Conservation (phyloP, 1,140 invertebrate species). For the Zaprionus davidi region DNA sequence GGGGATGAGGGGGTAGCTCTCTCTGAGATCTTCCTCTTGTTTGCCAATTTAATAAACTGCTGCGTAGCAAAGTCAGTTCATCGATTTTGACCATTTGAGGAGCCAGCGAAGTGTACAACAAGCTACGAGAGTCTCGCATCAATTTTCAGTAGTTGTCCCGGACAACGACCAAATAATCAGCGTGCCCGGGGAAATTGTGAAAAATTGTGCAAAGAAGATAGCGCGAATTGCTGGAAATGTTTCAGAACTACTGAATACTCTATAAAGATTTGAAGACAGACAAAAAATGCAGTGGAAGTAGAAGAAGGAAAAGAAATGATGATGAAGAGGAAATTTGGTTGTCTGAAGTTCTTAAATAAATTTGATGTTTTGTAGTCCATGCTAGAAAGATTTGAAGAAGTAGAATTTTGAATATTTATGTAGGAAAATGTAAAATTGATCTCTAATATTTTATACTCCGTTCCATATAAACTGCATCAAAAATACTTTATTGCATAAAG, state of each 20-base stretch:
- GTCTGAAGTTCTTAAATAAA: too few species aligned
- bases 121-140: constrained; percentile 50
- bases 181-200: constrained; percentile 53
- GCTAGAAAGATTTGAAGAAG: too few species aligned
- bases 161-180: constrained; percentile 71
- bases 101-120: constrained; percentile 42
- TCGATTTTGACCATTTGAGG: constrained; percentile 55
- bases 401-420: too few species aligned
- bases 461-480: too few species aligned
- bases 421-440: too few species aligned
- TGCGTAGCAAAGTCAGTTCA: constrained; percentile 22
- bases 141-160: constrained; percentile 77
- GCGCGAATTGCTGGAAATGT: background rate
- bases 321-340: too few species aligned
- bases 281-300: background rate
- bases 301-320: background rate
- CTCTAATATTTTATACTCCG: too few species aligned
- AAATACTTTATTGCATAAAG: too few species aligned
- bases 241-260: background rate
- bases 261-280: background rate
- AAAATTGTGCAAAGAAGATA: constrained; percentile 40
- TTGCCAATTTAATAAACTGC: constrained; percentile 72
- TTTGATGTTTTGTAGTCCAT: too few species aligned
- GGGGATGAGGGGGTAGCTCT: background rate
- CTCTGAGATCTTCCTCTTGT: constrained; percentile 35